A percentile compares a stretch with the other conserved stretches of the same genome.
These are phyloP conservation scores for Aeoliscus strigatus DNA, from an alignment of 2,797 vertebrate species.

Conservation along the genomic window DNA sequence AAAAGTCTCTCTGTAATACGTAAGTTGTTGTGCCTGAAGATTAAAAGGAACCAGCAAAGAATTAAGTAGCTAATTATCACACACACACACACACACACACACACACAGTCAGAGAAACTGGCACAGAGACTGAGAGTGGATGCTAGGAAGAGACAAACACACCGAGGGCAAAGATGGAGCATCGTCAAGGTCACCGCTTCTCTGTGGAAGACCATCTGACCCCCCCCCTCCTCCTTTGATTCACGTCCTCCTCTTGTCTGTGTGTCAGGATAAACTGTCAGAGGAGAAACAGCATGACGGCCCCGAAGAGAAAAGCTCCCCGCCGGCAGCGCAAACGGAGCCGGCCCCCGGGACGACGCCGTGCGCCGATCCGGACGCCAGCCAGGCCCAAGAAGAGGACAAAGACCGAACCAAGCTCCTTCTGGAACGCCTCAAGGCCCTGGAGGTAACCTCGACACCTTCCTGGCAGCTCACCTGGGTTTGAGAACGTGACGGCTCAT, in stretches of 20 bases:
- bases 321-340: constrained; percentile 47
- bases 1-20: too few species aligned
- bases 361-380: constrained; percentile 48
- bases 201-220: constrained; percentile 49
- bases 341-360: constrained; percentile 35
- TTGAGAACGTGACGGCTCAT: constrained; percentile 52
- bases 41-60: too few species aligned
- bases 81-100: too few species aligned
- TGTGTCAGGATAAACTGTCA: constrained; percentile 80
- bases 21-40: too few species aligned
- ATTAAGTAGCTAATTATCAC: too few species aligned
- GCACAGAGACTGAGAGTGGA: not conserved
- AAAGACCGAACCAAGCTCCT: constrained; percentile 77
- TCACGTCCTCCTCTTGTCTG: constrained; percentile 13
- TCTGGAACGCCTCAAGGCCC: constrained; percentile 79
- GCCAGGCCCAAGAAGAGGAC: constrained; percentile 73
- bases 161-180: constrained; percentile 2
- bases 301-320: constrained; percentile 49
- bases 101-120: too few species aligned
- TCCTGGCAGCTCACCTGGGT: constrained; percentile 37
- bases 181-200: constrained; percentile 55
- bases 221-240: not conserved
- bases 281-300: constrained; percentile 76
- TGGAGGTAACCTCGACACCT: constrained; percentile 79
- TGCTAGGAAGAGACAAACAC: not conserved